Base-by-base conservation (phyloP, 2,797 vertebrate species). In the Bovichtus variegatus region DNA sequence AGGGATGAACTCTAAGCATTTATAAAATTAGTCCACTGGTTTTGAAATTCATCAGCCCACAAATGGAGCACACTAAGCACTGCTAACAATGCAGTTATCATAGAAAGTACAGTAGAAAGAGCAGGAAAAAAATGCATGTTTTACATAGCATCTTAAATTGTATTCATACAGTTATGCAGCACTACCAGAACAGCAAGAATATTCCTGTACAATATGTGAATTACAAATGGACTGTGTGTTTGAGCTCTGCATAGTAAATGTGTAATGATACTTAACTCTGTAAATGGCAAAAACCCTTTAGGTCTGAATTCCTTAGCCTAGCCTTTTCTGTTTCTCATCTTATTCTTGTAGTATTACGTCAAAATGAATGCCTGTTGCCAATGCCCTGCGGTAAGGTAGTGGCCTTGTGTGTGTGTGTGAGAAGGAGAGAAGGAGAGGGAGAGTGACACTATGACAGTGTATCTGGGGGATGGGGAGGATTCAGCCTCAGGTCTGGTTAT, bases 401-500 rank as follows among this genome's bases (percentile, higher is more conserved):
- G 87, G 85, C 77, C 76, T 31, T 76, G 67, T 86, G 83, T 76
- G 29, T 64, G 47, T 67, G 66, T 66, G 66, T 36, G 44, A 34
- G 6, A 64, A 18, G 36, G 55, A 55, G 71, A 59, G 49, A 65
- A 50, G 25, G 63, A 65, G 77, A 18, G 84, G 69, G 87, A 81
- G 86, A 88, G 81, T 89, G 91, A 90, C 90, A 90, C 83, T 88
- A 83, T 88, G 88, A 88, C 89, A 88, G 85, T 77, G 84, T 83
- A 74, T 87, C 78, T 86, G 93, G 92, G 90, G 93, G 87, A 87
- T 84, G 91, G 90, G 81, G 72, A 86, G 87, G 88, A 92, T 86
- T 86, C 87, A 87, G 92, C 92, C 91, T 85, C 86, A 85, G 91
- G 92, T 93, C 91, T 93, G 91, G 88, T 91, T 91, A 81, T 90